phyloP scores from a whole-genome alignment of 2,797 vertebrate species.

The Eulemur rubriventer region DNA sequence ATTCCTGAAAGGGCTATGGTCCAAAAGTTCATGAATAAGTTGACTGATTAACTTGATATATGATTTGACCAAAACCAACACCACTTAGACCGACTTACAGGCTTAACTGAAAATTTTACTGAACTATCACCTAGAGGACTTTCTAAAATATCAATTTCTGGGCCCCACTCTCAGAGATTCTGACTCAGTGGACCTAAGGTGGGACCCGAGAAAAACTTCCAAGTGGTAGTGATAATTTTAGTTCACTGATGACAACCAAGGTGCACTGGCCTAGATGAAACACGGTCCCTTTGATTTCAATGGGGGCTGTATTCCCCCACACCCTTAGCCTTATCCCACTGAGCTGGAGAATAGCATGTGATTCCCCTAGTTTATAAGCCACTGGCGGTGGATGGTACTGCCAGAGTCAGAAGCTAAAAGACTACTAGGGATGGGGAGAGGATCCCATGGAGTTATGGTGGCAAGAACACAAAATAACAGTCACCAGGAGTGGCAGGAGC shows the following conservation, averaged over 20 bases:
- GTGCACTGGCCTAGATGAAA: neutral
- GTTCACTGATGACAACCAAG: neutral
- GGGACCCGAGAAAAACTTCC: neutral
- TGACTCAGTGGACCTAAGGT: neutral
- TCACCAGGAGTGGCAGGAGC: neutral
- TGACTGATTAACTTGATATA: neutral
- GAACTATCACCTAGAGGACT: neutral
- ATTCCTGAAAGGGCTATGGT: neutral
- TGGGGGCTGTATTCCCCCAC: neutral
- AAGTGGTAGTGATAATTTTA: neutral
- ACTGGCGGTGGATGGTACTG: neutral
- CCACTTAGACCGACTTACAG: neutral
- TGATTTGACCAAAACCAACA: slow-evolving; percentile 7
- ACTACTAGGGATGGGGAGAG: neutral
- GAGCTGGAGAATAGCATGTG: neutral
- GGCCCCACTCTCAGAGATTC: neutral
- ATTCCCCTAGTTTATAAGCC: neutral
- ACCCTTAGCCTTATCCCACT: neutral
- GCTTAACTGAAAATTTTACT: slow-evolving; percentile 2
- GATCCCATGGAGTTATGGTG: neutral
- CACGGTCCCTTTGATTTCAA: neutral
- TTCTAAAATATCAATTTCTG: neutral
- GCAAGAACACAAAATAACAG: neutral
- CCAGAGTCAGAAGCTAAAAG: neutral
- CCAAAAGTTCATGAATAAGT: neutral